Percentiles rank a stretch among this genome's conserved stretches.
Conservation (phyloP, 2,113 vertebrate species). For the Emydocephalus ijimae region DNA sequence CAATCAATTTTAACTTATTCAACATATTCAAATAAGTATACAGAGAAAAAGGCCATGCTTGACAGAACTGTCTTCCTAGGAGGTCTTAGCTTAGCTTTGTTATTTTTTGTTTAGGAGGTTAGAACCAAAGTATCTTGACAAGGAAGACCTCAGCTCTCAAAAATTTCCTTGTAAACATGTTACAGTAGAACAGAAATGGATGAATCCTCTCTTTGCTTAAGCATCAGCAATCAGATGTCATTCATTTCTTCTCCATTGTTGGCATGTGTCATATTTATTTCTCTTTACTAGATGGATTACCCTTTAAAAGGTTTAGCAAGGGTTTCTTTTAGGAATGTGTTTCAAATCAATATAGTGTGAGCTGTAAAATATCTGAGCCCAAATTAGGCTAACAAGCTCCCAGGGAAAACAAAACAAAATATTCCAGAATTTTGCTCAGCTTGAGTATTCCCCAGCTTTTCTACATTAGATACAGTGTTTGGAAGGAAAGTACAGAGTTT, state of each 20-base stretch:
- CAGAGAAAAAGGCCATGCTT: background rate
- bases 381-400: slow-evolving; percentile 61
- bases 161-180: slow-evolving; percentile 19
- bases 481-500: background rate
- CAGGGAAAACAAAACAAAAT: slow-evolving; percentile 37
- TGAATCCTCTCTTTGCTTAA: slow-evolving; percentile 26
- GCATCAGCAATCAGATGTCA: slow-evolving; percentile 40
- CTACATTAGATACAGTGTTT: background rate
- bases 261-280: slow-evolving; percentile 41
- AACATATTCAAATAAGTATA: background rate
- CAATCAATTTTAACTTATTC: background rate
- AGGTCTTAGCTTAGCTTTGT: background rate
- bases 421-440: slow-evolving; percentile 1
- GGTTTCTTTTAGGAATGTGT: slow-evolving; percentile 54
- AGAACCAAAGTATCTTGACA: background rate
- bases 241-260: slow-evolving; percentile 31
- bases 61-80: background rate
- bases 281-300: slow-evolving; percentile 59
- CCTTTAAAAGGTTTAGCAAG: slow-evolving; percentile 41
- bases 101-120: background rate
- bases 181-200: slow-evolving; percentile 10
- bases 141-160: slow-evolving; percentile 35
- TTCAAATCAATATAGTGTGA: slow-evolving; percentile 59
- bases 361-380: slow-evolving; percentile 52
- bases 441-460: slow-evolving; percentile 9